phyloP scores from a whole-genome alignment of 2,113 vertebrate genomes.

The Isichthys henryi region DNA sequence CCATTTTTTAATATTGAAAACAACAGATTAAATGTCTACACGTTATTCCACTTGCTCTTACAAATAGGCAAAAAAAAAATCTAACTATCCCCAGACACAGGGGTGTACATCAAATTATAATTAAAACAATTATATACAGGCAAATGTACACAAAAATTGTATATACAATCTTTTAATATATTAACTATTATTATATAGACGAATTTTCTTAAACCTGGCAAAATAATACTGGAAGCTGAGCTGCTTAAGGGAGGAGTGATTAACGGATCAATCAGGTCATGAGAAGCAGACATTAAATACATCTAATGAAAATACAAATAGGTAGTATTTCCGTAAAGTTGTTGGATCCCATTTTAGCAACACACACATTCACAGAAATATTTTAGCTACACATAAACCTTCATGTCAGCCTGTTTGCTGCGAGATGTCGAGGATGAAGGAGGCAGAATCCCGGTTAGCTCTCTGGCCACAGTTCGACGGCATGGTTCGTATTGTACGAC shows the following conservation, averaged over 20 bases:
- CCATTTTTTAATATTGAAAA: conserved; percentile 52
- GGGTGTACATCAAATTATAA: conserved; percentile 55
- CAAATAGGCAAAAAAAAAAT: conserved; percentile 46
- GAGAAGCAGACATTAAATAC: neutral
- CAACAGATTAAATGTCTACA: conserved; percentile 42
- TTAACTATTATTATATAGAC: conserved; percentile 67
- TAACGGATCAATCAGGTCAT: conserved; percentile 12
- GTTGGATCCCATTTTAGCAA: conserved; percentile 58
- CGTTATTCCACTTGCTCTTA: conserved; percentile 55
- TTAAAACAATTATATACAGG: conserved; percentile 67
- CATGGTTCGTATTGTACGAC: neutral
- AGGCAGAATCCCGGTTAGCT: neutral
- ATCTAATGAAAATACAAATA: conserved; percentile 40
- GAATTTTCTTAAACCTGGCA: conserved; percentile 53
- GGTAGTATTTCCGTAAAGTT: conserved; percentile 68
- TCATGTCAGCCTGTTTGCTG: neutral
- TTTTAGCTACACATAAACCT: neutral
- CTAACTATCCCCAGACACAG: conserved; percentile 47
- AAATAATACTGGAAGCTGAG: conserved; percentile 47
- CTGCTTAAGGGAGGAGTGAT: conserved; percentile 57
- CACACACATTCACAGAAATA: conserved; percentile 20
- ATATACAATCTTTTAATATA: conserved; percentile 76
- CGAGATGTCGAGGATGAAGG: neutral
- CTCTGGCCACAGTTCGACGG: neutral
- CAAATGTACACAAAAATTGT: conserved; percentile 71